A percentile compares a stretch with the other conserved stretches of the same genome.
phyloP scores from a whole-genome alignment of 2,888 invertebrate genomes.

The Spialia ferax region DNA sequence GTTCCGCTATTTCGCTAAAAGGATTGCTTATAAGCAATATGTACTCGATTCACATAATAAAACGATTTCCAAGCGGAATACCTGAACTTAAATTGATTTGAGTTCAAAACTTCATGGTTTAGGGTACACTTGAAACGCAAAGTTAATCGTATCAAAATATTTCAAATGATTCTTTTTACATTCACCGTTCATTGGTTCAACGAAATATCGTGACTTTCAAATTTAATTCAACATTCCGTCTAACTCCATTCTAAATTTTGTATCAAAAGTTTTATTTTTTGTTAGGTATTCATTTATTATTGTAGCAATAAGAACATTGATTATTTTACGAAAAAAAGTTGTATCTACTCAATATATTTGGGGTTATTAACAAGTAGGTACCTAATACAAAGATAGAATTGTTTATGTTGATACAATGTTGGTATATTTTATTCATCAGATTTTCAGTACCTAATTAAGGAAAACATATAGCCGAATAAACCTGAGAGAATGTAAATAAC shows the following conservation, averaged over 20 bases:
- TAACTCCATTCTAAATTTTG: not conserved
- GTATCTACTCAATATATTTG: not conserved
- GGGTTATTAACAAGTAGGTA: not conserved
- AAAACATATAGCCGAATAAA: too few species aligned
- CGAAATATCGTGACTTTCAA: conserved; percentile 26
- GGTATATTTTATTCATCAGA: too few species aligned
- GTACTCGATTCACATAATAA: conserved; percentile 2
- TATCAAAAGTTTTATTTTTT: conserved; percentile 12
- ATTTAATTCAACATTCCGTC: conserved; percentile 13
- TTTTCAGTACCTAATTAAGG: too few species aligned
- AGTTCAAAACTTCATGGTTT: conserved; percentile 11
- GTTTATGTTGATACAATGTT: too few species aligned
- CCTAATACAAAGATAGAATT: too few species aligned
- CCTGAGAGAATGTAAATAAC: too few species aligned
- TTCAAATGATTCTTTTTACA: conserved; percentile 18
- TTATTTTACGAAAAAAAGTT: too few species aligned
- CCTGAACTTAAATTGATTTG: conserved; percentile 12
- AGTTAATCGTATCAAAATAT: conserved; percentile 18
- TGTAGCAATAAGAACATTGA: too few species aligned
- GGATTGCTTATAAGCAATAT: conserved; percentile 21
- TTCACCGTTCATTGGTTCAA: conserved; percentile 18
- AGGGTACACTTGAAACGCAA: conserved; percentile 7
- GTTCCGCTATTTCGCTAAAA: conserved; percentile 21
- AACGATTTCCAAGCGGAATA: conserved; percentile 6
- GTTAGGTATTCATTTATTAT: too few species aligned